Conservation (phyloP, 2,797 vertebrate genomes). For the Buceros bicornis region DNA sequence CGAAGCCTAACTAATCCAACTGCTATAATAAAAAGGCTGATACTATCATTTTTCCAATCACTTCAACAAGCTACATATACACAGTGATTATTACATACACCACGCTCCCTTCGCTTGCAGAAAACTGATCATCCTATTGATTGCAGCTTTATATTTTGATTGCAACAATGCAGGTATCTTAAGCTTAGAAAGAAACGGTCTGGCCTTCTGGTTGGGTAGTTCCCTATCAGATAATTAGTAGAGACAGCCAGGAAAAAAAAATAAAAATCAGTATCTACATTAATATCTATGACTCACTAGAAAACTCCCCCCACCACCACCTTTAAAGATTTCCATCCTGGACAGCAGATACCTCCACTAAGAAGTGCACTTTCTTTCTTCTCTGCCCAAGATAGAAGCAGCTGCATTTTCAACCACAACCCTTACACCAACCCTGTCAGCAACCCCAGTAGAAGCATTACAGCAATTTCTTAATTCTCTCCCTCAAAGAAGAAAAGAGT, state of each 20-base stretch:
- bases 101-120: background rate
- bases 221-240: background rate
- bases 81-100: slow-evolving; percentile 14
- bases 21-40: slow-evolving; percentile 43
- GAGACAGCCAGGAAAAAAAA: background rate
- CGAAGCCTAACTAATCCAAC: slow-evolving; percentile 7
- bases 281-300: background rate
- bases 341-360: background rate
- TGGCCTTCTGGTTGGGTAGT: background rate
- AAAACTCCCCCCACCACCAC: background rate
- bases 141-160: slow-evolving; percentile 20
- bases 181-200: background rate
- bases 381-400: background rate
- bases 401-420: background rate
- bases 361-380: background rate
- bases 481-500: background rate
- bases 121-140: slow-evolving; percentile 29
- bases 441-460: background rate
- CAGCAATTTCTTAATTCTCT: background rate
- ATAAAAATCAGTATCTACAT: background rate
- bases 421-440: background rate
- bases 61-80: slow-evolving; percentile 35
- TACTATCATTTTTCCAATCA: slow-evolving; percentile 37
- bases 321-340: background rate
- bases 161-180: background rate